Evolutionary conservation across 2,888 invertebrate species (phyloP), one percentile per base, ranked within the genome.

Genomic region (Argyra leucocephala): DNA sequence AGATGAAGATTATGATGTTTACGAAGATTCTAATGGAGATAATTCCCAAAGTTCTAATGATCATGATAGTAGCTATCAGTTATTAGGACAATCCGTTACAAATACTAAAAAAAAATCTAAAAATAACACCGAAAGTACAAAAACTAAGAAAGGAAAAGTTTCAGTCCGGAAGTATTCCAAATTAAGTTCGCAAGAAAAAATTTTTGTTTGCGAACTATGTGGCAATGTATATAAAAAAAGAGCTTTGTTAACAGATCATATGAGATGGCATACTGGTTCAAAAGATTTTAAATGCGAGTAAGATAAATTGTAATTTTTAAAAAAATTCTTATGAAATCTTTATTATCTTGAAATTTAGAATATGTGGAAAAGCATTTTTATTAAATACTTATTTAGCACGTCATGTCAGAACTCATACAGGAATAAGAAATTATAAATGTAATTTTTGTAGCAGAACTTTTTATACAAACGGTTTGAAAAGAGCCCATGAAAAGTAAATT

Each of bases 171-270:
- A 59, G 10, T 23, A 23, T 18, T 15, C 15, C 1, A 59, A 59
- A 59, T 59, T 23, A 4, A 59, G 10, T 23, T n/a, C 22, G 7
- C 15, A 59, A 3, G 59, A 59, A 59, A 59, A 59, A 59, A 23
- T 18, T 7, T 59, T 59, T 59, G 23, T 77, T 9, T 77, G 77
- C 64, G 78, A 77, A 69, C 69, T 77, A 2, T 77, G 77, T 63
- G 77, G 77, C 0, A 77, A 77, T 67, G 74, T 73, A 22, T 77
- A 74, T 65, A 70, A 72, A n/a, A 78, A 77, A 63, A 73, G 74
- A 1, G 76, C 78, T 15, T 73, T 76, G 9, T 74, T 77, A 72
- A 26, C 31, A 1, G 77, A 77, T 22, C 77, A 77, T 66, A 74
- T 78, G 24, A 72, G 75, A 1, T 69, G 76, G 2, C 78, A 78